Conservation (phyloP, 2,888 invertebrate genomes). For the Bugulina stolonifera region DNA sequence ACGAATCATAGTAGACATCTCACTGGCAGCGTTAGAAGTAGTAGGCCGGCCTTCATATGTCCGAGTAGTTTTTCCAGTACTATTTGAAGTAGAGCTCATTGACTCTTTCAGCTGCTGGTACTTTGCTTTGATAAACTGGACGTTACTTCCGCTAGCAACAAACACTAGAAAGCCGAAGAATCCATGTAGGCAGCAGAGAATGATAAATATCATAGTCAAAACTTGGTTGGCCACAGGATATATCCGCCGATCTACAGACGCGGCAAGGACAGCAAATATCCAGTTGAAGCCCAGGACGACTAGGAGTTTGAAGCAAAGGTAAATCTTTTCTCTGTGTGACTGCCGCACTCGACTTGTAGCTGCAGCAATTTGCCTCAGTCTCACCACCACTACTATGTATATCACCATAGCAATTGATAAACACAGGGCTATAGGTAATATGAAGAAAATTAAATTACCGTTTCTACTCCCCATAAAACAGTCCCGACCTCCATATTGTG, state of each 20-base stretch:
- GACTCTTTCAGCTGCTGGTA: not conserved
- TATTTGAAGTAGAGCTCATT: not conserved
- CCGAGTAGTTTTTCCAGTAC: not conserved
- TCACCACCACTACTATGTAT: slow-evolving; percentile 11
- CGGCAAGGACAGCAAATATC: not conserved
- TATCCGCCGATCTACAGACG: not conserved
- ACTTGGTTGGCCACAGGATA: slow-evolving; percentile 1
- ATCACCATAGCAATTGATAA: not conserved
- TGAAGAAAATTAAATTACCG: slow-evolving; percentile 5
- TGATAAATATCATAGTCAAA: not conserved
- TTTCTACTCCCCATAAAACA: slow-evolving; percentile 16
- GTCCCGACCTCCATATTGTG: not conserved
- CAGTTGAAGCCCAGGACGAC: slow-evolving; percentile 15
- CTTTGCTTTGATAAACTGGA: not conserved
- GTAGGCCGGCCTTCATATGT: not conserved
- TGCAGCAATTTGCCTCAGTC: slow-evolving; percentile 11
- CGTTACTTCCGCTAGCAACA: slow-evolving; percentile 17
- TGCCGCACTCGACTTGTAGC: slow-evolving; percentile 11
- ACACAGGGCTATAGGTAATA: slow-evolving; percentile 5
- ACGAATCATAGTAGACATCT: not conserved
- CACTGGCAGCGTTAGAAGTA: not conserved
- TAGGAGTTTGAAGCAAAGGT: slow-evolving; percentile 9
- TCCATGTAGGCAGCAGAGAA: slow-evolving; percentile 7
- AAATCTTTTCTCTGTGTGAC: slow-evolving; percentile 18
- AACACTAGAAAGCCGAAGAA: slow-evolving; percentile 23